phyloP scores from a whole-genome alignment of 2,888 invertebrate genomes.

The Drosophila kambysellisi region DNA sequence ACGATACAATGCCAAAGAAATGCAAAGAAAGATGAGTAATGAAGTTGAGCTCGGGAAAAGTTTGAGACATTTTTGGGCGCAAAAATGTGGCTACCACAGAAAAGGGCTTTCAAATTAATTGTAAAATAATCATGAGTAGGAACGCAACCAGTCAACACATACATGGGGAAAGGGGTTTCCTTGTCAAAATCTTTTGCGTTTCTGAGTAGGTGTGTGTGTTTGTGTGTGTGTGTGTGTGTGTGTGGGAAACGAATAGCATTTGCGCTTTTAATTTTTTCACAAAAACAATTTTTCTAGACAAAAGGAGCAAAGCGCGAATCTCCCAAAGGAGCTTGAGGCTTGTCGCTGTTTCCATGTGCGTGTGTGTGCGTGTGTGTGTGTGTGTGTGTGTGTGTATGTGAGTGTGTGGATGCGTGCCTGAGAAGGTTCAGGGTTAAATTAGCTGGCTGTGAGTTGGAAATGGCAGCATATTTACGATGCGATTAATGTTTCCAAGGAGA shows the following conservation, averaged over 20 bases:
- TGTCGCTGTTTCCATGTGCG: constrained; percentile 9
- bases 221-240: not conserved
- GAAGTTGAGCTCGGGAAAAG: constrained; percentile 44
- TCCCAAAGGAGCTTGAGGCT: constrained; percentile 22
- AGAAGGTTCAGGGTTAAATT: constrained; percentile 73
- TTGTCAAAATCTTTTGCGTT: not conserved
- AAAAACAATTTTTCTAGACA: constrained; percentile 52
- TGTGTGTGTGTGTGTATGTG: constrained; percentile 1
- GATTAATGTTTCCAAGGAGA: constrained; percentile 72
- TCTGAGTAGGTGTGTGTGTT: not conserved
- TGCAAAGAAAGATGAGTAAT: constrained; percentile 49
- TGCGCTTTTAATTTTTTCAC: constrained; percentile 60
- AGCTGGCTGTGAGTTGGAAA: constrained; percentile 60
- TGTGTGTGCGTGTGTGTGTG: constrained; percentile 8
- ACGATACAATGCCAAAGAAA: constrained; percentile 15
- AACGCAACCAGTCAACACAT: constrained; percentile 31
- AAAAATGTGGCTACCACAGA: constrained; percentile 41
- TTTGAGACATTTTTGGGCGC: constrained; percentile 46
- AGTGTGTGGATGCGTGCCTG: constrained; percentile 18
- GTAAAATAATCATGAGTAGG: constrained; percentile 74
- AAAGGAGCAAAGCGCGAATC: constrained; percentile 42
- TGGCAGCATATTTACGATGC: constrained; percentile 62
- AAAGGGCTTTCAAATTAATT: constrained; percentile 76
- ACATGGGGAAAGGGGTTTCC: constrained; percentile 2
- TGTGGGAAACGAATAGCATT: constrained; percentile 24